Percentiles rank a stretch among this genome's conserved stretches.
phyloP scores from a whole-genome alignment of 2,113 vertebrate species.

The Stercorarius parasiticus region DNA sequence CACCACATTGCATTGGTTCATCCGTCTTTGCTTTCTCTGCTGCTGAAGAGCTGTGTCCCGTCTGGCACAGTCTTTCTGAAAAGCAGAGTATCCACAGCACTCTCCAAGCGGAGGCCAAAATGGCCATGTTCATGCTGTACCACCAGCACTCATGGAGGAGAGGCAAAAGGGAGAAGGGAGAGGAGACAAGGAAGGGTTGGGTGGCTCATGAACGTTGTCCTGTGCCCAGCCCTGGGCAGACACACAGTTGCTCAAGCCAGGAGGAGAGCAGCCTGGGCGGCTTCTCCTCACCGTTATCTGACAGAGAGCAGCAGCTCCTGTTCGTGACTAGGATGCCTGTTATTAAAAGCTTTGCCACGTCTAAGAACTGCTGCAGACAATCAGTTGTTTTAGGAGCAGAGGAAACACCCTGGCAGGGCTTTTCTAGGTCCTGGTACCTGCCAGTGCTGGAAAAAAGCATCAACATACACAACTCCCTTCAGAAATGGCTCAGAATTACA shows the following conservation, averaged over 20 bases:
- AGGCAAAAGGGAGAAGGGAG: not conserved
- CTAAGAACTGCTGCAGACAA: not conserved
- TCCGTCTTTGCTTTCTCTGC: not conserved
- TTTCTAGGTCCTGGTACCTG: not conserved
- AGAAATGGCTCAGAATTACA: not conserved
- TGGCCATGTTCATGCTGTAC: rapidly evolving
- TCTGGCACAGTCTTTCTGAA: not conserved
- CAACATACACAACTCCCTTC: not conserved
- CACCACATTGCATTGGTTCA: not conserved
- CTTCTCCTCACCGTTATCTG: not conserved
- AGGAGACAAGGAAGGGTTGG: not conserved
- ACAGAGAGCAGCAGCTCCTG: not conserved
- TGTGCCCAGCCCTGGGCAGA: not conserved
- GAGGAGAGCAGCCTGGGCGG: not conserved
- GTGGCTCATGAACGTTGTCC: not conserved
- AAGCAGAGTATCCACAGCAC: not conserved
- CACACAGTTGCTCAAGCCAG: not conserved
- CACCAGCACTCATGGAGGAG: not conserved
- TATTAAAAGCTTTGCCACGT: not conserved
- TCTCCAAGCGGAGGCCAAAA: not conserved
- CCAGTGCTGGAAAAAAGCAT: not conserved
- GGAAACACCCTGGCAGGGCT: not conserved
- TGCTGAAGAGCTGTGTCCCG: not conserved
- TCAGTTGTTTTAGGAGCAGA: rapidly evolving
- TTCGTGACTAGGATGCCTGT: not conserved